These are phyloP conservation scores for Dolichomitus sp. DNA, from an alignment of 2,888 invertebrate species.

Conservation along the genomic window DNA sequence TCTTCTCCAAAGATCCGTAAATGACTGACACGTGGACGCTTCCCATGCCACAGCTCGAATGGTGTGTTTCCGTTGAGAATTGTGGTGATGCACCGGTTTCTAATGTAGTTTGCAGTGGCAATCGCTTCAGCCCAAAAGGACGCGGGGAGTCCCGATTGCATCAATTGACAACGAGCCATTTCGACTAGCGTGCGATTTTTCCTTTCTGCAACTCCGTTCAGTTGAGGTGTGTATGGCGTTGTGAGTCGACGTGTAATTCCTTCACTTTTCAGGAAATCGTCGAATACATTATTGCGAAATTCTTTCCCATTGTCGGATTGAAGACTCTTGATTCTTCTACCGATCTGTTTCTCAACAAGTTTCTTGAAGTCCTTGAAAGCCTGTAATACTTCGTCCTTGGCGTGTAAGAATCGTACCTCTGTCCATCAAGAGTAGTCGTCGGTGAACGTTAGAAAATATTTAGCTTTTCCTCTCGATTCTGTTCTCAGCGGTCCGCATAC, in stretches of 20 bases:
- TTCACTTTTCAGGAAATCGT: no score
- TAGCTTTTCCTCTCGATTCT: no score
- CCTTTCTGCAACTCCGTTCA: constrained; percentile 30
- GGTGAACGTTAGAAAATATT: no score
- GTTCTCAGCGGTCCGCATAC: neutral
- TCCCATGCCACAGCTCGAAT: constrained; percentile 27
- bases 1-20: constrained; percentile 26
- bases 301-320: constrained; percentile 14
- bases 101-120: constrained; percentile 64
- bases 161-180: no score
- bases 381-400: neutral
- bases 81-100: constrained; percentile 63
- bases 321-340: neutral
- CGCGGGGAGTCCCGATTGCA: constrained; percentile 34
- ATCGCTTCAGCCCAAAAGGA: constrained; percentile 73
- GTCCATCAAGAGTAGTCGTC: no score
- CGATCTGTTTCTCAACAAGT: neutral
- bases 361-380: neutral
- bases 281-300: no score
- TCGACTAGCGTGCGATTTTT: constrained; percentile 39
- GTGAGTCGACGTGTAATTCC: no score
- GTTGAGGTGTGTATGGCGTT: no score
- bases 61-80: constrained; percentile 49
- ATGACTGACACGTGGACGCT: constrained; percentile 8
- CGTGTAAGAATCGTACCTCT: no score